These are phyloP conservation scores for Morus bassanus DNA, from an alignment of 2,797 vertebrate species.

Conservation along the genomic window DNA sequence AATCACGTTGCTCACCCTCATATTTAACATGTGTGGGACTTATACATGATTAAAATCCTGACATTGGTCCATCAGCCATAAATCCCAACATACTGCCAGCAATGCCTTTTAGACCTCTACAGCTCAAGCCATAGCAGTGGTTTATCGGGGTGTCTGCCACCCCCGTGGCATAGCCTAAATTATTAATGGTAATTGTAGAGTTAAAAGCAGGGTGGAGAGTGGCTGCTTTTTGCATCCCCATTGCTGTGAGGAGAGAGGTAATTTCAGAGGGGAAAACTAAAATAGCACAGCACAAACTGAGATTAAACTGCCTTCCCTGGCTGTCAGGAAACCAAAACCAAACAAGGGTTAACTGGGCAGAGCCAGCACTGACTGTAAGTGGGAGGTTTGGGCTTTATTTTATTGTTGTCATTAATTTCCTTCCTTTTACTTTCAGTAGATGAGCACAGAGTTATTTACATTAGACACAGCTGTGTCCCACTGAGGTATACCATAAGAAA, in stretches of 20 bases:
- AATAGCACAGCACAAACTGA: background rate
- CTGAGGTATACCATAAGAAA: background rate
- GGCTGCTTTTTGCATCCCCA: background rate
- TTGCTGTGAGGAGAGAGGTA: background rate
- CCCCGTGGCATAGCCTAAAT: background rate
- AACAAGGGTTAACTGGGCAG: slow-evolving; percentile 42
- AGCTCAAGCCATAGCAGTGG: background rate
- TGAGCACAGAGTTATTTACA: slow-evolving; percentile 14
- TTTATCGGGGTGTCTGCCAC: background rate
- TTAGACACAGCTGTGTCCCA: background rate
- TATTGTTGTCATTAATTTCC: slow-evolving; percentile 50
- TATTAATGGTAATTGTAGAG: background rate
- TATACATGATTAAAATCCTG: background rate
- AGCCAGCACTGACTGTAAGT: background rate
- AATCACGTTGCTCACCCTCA: rapidly evolving
- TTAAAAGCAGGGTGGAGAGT: background rate
- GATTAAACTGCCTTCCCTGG: background rate
- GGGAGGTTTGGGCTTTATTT: slow-evolving; percentile 24
- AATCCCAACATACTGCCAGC: background rate
- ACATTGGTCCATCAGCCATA: background rate
- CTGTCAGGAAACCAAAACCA: slow-evolving; percentile 4
- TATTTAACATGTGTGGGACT: background rate
- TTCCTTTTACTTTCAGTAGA: slow-evolving; percentile 54
- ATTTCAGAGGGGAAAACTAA: background rate
- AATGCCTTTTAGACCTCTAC: background rate